Base-by-base conservation (phyloP, 1,140 invertebrate species). In the Trichonephila clavipes region DNA sequence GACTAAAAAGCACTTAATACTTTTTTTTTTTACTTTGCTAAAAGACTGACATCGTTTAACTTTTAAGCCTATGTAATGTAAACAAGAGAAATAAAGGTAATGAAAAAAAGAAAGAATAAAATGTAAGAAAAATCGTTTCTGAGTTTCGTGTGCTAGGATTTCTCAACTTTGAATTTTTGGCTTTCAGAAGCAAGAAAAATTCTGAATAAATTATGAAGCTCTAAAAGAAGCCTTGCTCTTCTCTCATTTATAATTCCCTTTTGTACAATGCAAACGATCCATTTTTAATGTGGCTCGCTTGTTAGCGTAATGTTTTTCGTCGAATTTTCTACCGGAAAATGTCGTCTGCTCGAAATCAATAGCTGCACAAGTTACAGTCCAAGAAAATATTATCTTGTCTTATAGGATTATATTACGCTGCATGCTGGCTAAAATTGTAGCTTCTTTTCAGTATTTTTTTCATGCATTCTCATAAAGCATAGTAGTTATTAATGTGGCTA, bases 201-300 rank as follows among this genome's bases (percentile, higher is more conserved):
- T 81, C 51, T 90, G 88, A 90, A 90, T 90, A 90, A 90, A 90
- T 90, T 90, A 90, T 90, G 58, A 90, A 51, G n/a, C 81, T 61
- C 66, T 34, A 81, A n/a, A n/a, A 90, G 88, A 90, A 44, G 88
- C 24, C n/a, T 61, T 34, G 1, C 24, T 34, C 51, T 51, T 51
- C 59, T 77, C n/a, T 90, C 88, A 90, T 90, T 90, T 81, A 90
- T 90, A 90, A 90, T 90, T 90, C 88, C 24, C 88, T 90, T 90
- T 90, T 90, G 88, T 40, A 90, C 88, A 77, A 90, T 81, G 69
- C 88, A 81, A 81, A 81, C 51, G 88, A 90, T 90, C 51, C 88
- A 81, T 90, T 90, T 90, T 90, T 90, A 90, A 90, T 90, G 88
- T 90, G 58, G 66, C 88, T 90, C 69, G 88, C 88, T 81, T 90